Evolutionary conservation across 2,888 invertebrate species (phyloP).

Genomic region (Watsonalla binaria): DNA sequence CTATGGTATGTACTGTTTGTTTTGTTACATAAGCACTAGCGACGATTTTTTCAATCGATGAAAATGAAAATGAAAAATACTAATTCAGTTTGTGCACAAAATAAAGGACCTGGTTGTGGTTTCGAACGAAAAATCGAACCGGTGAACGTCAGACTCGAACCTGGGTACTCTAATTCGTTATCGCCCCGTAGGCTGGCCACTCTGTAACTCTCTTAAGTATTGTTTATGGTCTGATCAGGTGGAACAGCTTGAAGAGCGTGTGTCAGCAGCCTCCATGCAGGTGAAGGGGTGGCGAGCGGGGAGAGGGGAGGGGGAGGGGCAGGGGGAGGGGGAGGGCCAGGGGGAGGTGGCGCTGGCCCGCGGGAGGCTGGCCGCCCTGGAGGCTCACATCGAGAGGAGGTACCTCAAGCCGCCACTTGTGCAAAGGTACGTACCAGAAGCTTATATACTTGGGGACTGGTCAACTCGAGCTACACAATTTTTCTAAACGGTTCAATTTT

Average conservation of each 20-base stretch:
- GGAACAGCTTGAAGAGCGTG: constrained; percentile 92
- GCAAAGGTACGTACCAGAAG: constrained; percentile 54
- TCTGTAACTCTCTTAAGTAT: too few species aligned
- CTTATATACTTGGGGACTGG: too few species aligned
- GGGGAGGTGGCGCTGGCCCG: constrained; percentile 78
- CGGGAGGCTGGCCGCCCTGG: constrained; percentile 86
- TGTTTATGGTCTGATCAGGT: constrained; percentile 67
- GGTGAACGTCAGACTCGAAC: too few species aligned
- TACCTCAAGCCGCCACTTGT: constrained; percentile 96
- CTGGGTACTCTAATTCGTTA: too few species aligned
- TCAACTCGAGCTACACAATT: too few species aligned
- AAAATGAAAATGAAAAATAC: background rate
- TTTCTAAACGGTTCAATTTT: too few species aligned
- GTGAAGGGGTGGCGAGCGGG: constrained; percentile 90
- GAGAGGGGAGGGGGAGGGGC: constrained; percentile 71
- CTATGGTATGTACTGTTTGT: constrained; percentile 74
- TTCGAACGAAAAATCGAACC: too few species aligned
- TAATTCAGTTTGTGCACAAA: too few species aligned
- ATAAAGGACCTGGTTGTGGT: too few species aligned
- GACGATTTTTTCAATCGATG: background rate
- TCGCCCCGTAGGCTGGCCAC: too few species aligned
- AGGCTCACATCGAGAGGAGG: constrained; percentile 94
- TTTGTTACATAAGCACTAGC: background rate
- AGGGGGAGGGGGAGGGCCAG: constrained; percentile 78
- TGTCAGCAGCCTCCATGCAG: constrained; percentile 93